phyloP scores from a whole-genome alignment of 2,113 vertebrate genomes.

The Aspiorhynchus laticeps region DNA sequence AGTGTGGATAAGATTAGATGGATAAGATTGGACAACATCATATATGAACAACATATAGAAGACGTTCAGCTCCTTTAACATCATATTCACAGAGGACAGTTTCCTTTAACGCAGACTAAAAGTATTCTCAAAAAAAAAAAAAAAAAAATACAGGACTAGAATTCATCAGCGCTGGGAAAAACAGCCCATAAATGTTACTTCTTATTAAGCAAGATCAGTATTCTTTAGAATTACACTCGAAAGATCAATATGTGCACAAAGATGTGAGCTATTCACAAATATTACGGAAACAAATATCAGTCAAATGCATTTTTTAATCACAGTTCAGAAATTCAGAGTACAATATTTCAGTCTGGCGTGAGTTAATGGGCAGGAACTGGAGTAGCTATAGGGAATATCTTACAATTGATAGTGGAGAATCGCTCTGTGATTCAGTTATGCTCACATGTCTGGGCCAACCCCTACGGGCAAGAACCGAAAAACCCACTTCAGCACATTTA shows the following conservation, averaged over 20 bases:
- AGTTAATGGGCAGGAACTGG: background rate
- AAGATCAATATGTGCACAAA: slow-evolving; percentile 5
- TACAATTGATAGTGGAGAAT: background rate
- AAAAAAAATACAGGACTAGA: too few species aligned
- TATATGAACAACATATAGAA: background rate
- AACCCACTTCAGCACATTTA: slow-evolving; percentile 17
- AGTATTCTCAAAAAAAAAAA: too few species aligned
- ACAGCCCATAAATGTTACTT: background rate
- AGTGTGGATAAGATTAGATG: background rate
- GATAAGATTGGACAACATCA: too few species aligned
- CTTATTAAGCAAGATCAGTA: background rate
- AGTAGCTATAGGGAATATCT: slow-evolving; percentile 19
- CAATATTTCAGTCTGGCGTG: background rate
- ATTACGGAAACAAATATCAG: background rate
- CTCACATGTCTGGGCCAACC: slow-evolving; percentile 15
- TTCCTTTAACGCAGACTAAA: background rate
- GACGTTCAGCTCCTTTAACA: background rate
- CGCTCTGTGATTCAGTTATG: background rate
- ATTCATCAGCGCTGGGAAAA: background rate
- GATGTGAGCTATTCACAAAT: background rate
- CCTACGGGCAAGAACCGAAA: background rate
- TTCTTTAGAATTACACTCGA: background rate
- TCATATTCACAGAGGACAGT: background rate
- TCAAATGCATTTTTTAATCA: slow-evolving; percentile 11
- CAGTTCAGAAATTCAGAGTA: background rate